phyloP scores from a whole-genome alignment of 2,113 vertebrate genomes.

The Paramisgurnus dabryanus region DNA sequence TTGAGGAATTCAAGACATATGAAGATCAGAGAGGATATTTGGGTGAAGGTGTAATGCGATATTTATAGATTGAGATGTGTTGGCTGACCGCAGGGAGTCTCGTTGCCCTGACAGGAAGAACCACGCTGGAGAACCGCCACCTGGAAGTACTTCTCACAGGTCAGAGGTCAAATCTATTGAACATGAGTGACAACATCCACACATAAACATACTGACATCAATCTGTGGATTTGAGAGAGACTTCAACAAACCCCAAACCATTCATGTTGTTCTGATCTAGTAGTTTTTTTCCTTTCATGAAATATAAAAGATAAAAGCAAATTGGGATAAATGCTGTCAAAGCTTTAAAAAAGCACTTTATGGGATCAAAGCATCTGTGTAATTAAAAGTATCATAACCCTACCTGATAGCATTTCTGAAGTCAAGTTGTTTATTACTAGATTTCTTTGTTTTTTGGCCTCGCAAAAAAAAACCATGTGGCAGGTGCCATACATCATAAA shows the following conservation, averaged over 20 bases:
- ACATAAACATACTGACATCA: constrained; percentile 65
- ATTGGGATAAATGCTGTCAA: too few species aligned
- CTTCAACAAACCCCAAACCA: neutral
- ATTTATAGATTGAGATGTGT: constrained; percentile 62
- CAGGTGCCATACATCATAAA: neutral
- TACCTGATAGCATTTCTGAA: neutral
- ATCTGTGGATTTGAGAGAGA: constrained; percentile 56
- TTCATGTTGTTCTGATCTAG: neutral
- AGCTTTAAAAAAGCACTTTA: too few species aligned
- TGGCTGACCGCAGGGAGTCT: constrained; percentile 67
- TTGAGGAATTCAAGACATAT: constrained; percentile 34
- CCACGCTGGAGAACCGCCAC: constrained; percentile 68
- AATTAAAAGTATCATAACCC: too few species aligned
- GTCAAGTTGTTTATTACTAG: neutral
- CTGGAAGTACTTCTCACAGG: constrained; percentile 76
- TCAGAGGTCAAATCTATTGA: constrained; percentile 73
- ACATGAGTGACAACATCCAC: constrained; percentile 72
- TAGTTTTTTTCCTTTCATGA: neutral
- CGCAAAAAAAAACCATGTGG: neutral
- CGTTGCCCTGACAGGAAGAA: constrained; percentile 32
- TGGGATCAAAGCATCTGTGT: too few species aligned
- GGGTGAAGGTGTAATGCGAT: constrained; percentile 59
- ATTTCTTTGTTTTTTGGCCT: neutral
- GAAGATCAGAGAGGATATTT: constrained; percentile 53
- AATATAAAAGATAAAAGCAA: too few species aligned